Conservation (phyloP, 2,113 vertebrate species). For the Tragelaphus scriptus region DNA sequence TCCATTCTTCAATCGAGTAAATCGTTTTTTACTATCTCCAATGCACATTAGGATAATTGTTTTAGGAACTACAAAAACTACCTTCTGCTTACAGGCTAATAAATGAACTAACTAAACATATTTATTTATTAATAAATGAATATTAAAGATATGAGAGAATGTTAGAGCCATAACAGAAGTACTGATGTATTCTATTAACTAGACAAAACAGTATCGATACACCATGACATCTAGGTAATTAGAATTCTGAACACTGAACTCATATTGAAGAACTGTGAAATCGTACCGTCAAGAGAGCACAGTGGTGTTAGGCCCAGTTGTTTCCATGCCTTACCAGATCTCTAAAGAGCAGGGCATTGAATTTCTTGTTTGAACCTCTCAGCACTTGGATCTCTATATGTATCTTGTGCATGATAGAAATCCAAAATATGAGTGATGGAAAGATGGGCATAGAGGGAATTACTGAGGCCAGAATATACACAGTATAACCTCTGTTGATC, state of each 20-base stretch:
- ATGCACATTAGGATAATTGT: not conserved
- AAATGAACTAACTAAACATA: not conserved
- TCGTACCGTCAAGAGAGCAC: not conserved
- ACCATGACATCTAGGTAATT: not conserved
- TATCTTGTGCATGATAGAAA: not conserved
- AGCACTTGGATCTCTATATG: not conserved
- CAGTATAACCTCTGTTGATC: not conserved
- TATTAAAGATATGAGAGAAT: not conserved
- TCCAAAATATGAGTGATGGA: not conserved
- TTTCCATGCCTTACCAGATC: not conserved
- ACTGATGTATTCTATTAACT: not conserved
- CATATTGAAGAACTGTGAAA: not conserved
- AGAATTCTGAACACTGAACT: not conserved
- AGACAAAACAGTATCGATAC: not conserved
- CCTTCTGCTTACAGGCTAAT: not conserved
- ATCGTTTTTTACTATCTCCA: not conserved
- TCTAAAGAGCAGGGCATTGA: not conserved
- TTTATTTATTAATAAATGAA: not conserved
- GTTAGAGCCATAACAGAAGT: not conserved
- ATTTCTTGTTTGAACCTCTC: not conserved
- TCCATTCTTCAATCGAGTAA: not conserved
- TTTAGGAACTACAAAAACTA: not conserved
- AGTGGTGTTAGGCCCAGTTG: fast-evolving
- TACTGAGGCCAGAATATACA: not conserved
- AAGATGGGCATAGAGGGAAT: not conserved